These are phyloP conservation scores for Leuciscus idus DNA, from an alignment of 2,113 vertebrate species.

Conservation along the genomic window DNA sequence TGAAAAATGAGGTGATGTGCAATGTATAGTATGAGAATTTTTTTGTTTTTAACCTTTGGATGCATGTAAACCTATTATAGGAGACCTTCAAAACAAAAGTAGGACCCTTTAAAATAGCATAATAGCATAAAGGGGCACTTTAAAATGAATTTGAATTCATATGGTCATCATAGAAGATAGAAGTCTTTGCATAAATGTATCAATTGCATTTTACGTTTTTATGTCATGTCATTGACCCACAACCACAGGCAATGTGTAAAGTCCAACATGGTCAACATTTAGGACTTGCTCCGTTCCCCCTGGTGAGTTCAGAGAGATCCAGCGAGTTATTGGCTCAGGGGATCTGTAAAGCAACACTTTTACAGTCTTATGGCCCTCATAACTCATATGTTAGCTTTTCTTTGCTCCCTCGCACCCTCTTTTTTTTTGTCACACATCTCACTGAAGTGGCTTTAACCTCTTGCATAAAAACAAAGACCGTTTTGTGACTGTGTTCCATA, in stretches of 20 bases:
- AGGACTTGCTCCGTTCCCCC: slow-evolving; percentile 28
- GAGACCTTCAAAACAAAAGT: no score
- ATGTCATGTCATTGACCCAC: background rate
- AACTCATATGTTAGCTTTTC: slow-evolving; percentile 17
- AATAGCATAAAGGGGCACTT: no score
- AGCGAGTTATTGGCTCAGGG: slow-evolving; percentile 26
- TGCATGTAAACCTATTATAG: no score
- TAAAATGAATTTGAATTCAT: no score
- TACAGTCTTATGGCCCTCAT: slow-evolving; percentile 17
- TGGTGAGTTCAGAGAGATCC: slow-evolving; percentile 40
- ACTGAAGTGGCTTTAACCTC: slow-evolving; percentile 39
- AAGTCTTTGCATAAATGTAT: background rate
- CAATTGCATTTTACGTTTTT: background rate
- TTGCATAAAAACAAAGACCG: slow-evolving; percentile 54
- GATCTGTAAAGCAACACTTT: slow-evolving; percentile 32
- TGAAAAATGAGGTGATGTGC: no score
- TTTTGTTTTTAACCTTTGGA: no score
- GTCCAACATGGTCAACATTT: slow-evolving; percentile 32
- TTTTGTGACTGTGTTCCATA: slow-evolving; percentile 53
- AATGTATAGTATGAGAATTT: no score
- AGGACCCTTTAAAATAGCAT: no score
- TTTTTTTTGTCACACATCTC: slow-evolving; percentile 7
- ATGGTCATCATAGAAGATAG: no score
- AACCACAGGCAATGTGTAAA: background rate
- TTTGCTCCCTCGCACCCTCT: slow-evolving; percentile 4